These are phyloP conservation scores for Otis tarda DNA, from an alignment of 2,113 vertebrate genomes.

Conservation along the genomic window DNA sequence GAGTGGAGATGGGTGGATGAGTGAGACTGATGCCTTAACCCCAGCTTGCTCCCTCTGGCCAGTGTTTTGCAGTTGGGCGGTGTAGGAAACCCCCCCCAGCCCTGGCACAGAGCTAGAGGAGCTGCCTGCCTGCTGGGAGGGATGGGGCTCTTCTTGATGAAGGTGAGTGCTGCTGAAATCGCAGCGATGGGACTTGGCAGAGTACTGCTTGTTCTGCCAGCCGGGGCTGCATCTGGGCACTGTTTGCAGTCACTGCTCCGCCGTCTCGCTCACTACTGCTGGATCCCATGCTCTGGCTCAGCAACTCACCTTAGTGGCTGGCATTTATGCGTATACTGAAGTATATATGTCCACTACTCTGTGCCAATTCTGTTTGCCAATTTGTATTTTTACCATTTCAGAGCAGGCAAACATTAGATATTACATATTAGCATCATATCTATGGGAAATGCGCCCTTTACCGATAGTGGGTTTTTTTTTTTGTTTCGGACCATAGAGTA, in stretches of 20 bases:
- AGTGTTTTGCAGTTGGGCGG: background rate
- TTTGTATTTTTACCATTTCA: background rate
- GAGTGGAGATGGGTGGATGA: background rate
- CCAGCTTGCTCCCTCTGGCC: background rate
- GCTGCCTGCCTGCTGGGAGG: background rate
- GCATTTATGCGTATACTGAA: background rate
- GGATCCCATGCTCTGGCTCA: background rate
- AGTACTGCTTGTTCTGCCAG: background rate
- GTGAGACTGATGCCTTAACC: background rate
- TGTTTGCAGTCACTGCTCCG: background rate
- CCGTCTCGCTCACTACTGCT: fast-evolving
- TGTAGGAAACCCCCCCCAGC: background rate
- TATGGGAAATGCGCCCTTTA: background rate
- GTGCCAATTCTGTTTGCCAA: background rate
- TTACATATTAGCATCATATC: background rate
- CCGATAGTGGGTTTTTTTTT: background rate
- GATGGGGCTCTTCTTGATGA: fast-evolving
- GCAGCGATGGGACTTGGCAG: fast-evolving
- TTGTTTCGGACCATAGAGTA: background rate
- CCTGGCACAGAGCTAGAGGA: background rate
- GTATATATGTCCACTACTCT: background rate
- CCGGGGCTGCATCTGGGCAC: background rate
- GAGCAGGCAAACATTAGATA: background rate
- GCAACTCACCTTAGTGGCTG: background rate
- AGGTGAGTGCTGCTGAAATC: background rate